Conservation (phyloP, 2,113 vertebrate species). For the Phrynosoma platyrhinos region DNA sequence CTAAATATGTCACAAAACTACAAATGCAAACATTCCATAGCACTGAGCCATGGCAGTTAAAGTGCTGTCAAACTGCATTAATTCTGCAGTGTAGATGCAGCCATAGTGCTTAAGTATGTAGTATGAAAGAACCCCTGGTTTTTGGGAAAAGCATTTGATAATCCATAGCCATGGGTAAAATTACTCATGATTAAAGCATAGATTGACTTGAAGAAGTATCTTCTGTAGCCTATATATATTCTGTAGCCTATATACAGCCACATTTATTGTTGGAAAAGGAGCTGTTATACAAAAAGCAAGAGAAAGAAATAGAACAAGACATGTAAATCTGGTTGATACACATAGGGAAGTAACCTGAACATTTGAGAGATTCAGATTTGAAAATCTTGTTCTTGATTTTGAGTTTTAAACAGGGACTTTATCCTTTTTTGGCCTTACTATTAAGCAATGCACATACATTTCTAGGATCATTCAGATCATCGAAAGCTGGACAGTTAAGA, state of each 20-base stretch:
- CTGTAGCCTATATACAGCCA: neutral
- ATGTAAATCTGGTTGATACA: neutral
- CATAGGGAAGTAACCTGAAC: neutral
- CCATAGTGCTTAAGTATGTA: too few species aligned
- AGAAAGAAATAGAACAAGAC: neutral
- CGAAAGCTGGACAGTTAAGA: too few species aligned
- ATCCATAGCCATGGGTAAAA: neutral
- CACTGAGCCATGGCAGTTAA: too few species aligned
- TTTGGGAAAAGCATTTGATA: neutral
- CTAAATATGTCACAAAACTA: too few species aligned
- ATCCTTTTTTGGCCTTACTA: neutral
- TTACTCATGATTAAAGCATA: neutral
- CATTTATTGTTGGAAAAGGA: neutral
- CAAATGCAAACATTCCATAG: too few species aligned
- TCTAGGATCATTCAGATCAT: neutral
- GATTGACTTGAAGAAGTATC: conserved; percentile 3
- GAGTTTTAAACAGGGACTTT: neutral
- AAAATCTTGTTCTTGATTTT: neutral
- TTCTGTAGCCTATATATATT: neutral
- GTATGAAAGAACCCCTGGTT: too few species aligned
- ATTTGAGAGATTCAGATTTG: neutral
- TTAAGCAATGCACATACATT: neutral
- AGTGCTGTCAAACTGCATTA: too few species aligned
- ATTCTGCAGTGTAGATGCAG: too few species aligned
- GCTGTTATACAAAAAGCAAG: neutral